Evolutionary conservation across 2,113 vertebrate genomes (phyloP).

Genomic region (Plestiodon gilberti): DNA sequence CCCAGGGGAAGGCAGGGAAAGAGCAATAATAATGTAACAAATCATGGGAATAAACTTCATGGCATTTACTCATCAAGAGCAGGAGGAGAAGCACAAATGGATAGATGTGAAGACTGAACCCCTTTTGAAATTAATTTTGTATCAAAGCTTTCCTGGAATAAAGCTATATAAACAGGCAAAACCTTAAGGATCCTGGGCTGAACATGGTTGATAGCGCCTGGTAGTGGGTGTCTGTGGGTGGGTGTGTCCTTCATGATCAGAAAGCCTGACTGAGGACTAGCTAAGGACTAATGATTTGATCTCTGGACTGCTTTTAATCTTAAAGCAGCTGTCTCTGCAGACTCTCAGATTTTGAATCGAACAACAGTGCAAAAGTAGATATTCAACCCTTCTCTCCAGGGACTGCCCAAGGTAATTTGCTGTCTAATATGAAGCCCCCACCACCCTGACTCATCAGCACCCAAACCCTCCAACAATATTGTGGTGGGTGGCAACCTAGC

Average conservation of each 20-base stretch:
- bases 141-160: not conserved
- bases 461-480: no score
- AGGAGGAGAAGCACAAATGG: slow-evolving; percentile 40
- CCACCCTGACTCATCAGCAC: no score
- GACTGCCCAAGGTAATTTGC: no score
- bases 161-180: not conserved
- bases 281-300: no score
- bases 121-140: not conserved
- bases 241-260: not conserved
- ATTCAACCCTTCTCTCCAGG: not conserved
- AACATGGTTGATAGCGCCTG: not conserved
- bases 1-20: slow-evolving; percentile 59
- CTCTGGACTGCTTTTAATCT: no score
- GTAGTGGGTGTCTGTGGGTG: not conserved
- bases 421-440: no score
- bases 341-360: not conserved
- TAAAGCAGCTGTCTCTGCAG: not conserved
- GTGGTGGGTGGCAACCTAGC: no score
- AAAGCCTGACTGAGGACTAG: not conserved
- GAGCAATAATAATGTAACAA: slow-evolving; percentile 51
- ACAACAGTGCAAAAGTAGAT: not conserved
- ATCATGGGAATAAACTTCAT: slow-evolving; percentile 61
- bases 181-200: not conserved
- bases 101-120: slow-evolving; percentile 26
- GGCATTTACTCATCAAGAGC: slow-evolving; percentile 37